Evolutionary conservation across 1,140 invertebrate species (phyloP), one percentile per base, ranked within the genome.

Genomic region (Metopolophium dirhodum): DNA sequence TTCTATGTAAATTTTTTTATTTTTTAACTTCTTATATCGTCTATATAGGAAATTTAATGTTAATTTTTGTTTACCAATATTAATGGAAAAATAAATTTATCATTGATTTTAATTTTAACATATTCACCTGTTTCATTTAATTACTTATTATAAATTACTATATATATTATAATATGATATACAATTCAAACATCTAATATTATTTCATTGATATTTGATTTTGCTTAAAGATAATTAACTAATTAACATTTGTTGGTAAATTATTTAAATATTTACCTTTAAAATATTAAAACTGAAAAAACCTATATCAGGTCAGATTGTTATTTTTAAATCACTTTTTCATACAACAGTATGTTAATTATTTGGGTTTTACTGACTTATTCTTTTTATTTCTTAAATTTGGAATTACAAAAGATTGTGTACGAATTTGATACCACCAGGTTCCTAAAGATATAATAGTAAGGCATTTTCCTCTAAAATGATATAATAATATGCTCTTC

Each of bases 1-100:
- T 90, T 90, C 61, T 61, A 61, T 90, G 57, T 68, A 30, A 20
- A 45, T 90, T 45, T 90, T 89, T 90, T 90, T 57, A 30, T 26
- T 88, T 61, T 90, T 90, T n/a, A 45, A 45, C 89, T 45, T 45
- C 37, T 54, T 89, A 30, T 87, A 89, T 54, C 47, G 2, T 1
- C 0, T 54, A 89, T 49, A 90, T 45, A 61, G 23, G 41, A 61
- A 90, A 90, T 41, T 68, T 23, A 45, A 90, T 61, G 37, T 90
- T 61, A 90, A 57, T 18, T 41, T 35, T 90, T 90, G 35, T 90
- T 90, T 90, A 41, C 49, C 35, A 68, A 90, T 30, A 68, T 57
- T 57, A 57, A 89, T 54, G n/a, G 51, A 23, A 41, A 89, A 89
- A 37, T 37, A 37, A 35, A 61, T 90, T 88, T 37, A 90, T 68